Conservation (phyloP, 2,888 invertebrate species). For the Nemotelus pantherinus region DNA sequence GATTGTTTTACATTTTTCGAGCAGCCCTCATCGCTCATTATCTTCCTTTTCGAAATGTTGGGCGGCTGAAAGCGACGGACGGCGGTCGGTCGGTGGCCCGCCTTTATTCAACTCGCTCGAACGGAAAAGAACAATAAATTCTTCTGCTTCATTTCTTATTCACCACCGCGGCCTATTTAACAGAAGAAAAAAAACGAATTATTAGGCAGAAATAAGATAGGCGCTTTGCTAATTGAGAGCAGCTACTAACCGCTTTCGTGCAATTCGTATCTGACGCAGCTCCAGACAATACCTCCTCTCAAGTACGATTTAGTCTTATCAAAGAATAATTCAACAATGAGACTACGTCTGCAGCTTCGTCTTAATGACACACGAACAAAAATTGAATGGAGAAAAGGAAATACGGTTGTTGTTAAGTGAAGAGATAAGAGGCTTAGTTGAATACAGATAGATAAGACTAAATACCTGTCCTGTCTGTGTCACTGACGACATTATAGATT, state of each 20-base stretch:
- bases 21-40: conserved; percentile 36
- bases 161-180: conserved; percentile 5
- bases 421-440: too few species aligned
- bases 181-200: conserved; percentile 1
- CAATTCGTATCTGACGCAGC: conserved; percentile 1
- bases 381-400: too few species aligned
- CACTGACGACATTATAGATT: too few species aligned
- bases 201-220: conserved; percentile 15
- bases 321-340: too few species aligned
- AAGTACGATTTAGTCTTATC: too few species aligned
- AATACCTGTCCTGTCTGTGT: too few species aligned
- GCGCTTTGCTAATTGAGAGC: conserved; percentile 15
- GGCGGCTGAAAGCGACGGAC: background rate
- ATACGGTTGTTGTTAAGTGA: too few species aligned
- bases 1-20: background rate
- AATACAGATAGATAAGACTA: too few species aligned
- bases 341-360: too few species aligned
- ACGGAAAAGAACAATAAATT: conserved; percentile 36
- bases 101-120: background rate
- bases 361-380: too few species aligned
- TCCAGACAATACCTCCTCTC: background rate
- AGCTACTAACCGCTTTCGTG: conserved; percentile 5
- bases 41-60: background rate
- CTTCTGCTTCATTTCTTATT: conserved; percentile 29
- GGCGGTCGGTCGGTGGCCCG: background rate